A percentile compares a stretch with the other conserved stretches of the same genome.
These are phyloP conservation scores for Megaleporinus macrocephalus DNA, from an alignment of 2,113 vertebrate genomes.

Conservation along the genomic window DNA sequence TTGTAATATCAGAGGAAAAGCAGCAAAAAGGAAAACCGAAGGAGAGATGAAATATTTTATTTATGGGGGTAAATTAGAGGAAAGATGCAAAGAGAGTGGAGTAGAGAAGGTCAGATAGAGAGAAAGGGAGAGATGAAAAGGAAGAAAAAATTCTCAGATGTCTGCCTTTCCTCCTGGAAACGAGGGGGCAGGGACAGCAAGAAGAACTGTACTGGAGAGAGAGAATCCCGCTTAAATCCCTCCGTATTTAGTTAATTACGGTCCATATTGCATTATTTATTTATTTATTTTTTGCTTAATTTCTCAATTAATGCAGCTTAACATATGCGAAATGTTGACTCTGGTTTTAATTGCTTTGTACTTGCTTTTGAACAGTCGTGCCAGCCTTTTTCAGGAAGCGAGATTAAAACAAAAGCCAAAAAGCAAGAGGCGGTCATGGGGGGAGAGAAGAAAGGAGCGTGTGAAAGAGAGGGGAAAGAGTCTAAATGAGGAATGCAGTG, in stretches of 20 bases:
- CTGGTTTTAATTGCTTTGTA: slow-evolving; percentile 4
- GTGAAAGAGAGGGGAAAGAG: not conserved
- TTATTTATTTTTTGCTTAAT: not conserved
- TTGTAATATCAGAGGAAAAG: slow-evolving; percentile 17
- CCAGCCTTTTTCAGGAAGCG: not conserved
- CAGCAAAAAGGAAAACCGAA: not conserved
- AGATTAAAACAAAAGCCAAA: not conserved
- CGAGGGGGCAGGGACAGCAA: too few relatives aligned
- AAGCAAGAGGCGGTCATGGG: not conserved
- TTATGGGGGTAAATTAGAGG: not conserved
- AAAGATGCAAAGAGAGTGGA: slow-evolving; percentile 5
- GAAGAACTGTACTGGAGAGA: not conserved
- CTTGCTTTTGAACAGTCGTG: not conserved
- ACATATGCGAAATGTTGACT: slow-evolving; percentile 1
- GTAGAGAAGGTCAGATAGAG: slow-evolving; percentile 37
- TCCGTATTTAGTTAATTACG: not conserved
- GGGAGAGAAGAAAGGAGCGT: not conserved
- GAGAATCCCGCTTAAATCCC: not conserved
- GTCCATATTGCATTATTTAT: not conserved
- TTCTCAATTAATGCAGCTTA: slow-evolving; percentile 26
- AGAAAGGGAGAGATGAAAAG: slow-evolving; percentile 47
- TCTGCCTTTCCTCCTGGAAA: not conserved
- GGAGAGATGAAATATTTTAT: not conserved
- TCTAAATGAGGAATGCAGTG: not conserved
- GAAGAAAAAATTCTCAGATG: slow-evolving; percentile 1